phyloP scores from a whole-genome alignment of 1,140 invertebrate species.

The Orchesella cincta region DNA sequence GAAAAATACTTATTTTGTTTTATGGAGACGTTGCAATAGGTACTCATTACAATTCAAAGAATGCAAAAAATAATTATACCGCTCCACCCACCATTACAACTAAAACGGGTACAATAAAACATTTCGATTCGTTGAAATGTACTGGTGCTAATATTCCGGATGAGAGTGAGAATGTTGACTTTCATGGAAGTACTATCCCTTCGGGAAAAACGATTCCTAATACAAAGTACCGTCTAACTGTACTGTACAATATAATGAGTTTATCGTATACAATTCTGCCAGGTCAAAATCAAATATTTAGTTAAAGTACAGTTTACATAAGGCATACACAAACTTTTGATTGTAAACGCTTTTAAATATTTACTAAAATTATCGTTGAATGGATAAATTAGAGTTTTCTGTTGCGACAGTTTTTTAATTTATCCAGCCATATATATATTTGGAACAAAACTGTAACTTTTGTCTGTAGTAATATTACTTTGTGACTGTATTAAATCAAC shows the following conservation, averaged over 20 bases:
- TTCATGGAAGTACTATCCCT: background rate
- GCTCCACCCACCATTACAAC: background rate
- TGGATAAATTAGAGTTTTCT: no score
- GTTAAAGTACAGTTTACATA: slow-evolving; percentile 1
- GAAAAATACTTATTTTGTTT: background rate
- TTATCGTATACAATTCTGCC: background rate
- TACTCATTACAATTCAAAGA: background rate
- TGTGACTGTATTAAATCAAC: no score
- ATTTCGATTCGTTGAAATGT: slow-evolving; percentile 8
- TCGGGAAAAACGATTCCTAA: background rate
- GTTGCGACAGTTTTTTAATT: no score
- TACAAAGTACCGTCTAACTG: background rate
- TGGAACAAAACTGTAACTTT: no score
- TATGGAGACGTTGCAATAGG: background rate
- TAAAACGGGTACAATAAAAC: no score
- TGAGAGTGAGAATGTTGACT: background rate
- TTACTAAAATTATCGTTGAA: no score
- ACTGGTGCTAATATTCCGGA: background rate
- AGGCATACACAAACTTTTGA: no score
- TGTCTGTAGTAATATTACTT: no score
- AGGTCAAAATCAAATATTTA: background rate
- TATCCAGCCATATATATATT: no score
- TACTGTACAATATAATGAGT: slow-evolving; percentile 2
- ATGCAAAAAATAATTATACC: background rate
- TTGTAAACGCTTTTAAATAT: no score